phyloP scores from a whole-genome alignment of 2,888 invertebrate genomes.

The Archaeoteleia sp. region DNA sequence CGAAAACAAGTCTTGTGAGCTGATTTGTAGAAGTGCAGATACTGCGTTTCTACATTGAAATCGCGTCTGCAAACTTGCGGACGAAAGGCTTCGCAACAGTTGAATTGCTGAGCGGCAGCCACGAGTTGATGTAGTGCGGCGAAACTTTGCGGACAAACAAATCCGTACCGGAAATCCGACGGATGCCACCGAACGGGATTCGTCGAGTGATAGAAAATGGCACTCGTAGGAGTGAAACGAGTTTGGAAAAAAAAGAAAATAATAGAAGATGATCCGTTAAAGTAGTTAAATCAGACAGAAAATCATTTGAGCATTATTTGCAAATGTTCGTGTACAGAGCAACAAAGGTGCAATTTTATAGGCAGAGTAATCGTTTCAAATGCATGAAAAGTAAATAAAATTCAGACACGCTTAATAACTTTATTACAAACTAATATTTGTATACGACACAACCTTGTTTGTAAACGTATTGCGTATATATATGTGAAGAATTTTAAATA shows the following conservation, averaged over 20 bases:
- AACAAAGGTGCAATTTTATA: constrained; percentile 35
- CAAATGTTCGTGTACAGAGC: constrained; percentile 39
- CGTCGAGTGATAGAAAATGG: constrained; percentile 56
- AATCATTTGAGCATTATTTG: constrained; percentile 48
- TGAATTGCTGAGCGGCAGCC: constrained; percentile 66
- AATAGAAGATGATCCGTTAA: constrained; percentile 37
- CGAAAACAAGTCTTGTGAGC: constrained; percentile 52
- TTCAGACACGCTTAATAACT: too few relatives aligned
- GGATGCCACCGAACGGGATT: constrained; percentile 59
- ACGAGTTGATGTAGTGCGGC: constrained; percentile 69
- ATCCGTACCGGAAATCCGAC: constrained; percentile 70
- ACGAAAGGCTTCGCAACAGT: constrained; percentile 69
- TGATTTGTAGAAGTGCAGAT: constrained; percentile 60
- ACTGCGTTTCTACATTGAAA: constrained; percentile 58
- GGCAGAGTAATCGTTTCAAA: constrained; percentile 40
- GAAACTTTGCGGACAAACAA: constrained; percentile 73
- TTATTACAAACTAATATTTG: too few relatives aligned
- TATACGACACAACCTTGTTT: too few relatives aligned
- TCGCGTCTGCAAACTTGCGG: constrained; percentile 67
- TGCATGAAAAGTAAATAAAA: neutral
- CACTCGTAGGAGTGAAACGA: constrained; percentile 49
- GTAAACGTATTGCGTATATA: too few relatives aligned
- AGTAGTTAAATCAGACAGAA: constrained; percentile 51
- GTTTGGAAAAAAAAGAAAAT: constrained; percentile 33
- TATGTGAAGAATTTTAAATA: too few relatives aligned